Percentiles rank a stretch among this genome's conserved stretches.
Evolutionary conservation across 2,888 invertebrate genomes (phyloP).

Genomic region (Agonopterix arenella): DNA sequence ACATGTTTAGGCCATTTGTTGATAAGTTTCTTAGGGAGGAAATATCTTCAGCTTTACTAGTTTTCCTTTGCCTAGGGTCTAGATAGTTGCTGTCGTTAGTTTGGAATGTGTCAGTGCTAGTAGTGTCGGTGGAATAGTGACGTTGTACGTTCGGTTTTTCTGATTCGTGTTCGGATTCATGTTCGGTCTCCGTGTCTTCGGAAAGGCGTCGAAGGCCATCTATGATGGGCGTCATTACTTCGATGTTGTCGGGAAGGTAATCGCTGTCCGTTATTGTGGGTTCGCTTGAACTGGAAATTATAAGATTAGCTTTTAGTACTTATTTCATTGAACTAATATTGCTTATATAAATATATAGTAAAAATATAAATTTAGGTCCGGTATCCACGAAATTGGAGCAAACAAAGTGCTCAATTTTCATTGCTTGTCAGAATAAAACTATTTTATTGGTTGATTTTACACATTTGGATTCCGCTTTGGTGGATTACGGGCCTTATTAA

Average conservation of each 20-base stretch:
- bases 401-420: too few species aligned
- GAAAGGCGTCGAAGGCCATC: conserved; percentile 59
- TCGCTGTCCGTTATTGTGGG: conserved; percentile 59
- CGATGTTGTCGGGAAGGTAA: conserved; percentile 67
- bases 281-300: conserved; percentile 46
- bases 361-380: too few species aligned
- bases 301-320: background rate
- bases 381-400: too few species aligned
- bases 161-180: conserved; percentile 31
- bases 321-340: too few species aligned
- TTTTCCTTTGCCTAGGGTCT: conserved; percentile 36
- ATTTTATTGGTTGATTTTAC: too few species aligned
- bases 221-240: conserved; percentile 67
- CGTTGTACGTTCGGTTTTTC: conserved; percentile 19
- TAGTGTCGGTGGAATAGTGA: conserved; percentile 31
- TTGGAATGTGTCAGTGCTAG: conserved; percentile 50
- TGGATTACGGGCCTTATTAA: too few species aligned
- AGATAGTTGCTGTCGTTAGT: conserved; percentile 25
- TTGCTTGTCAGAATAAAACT: too few species aligned
- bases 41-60: conserved; percentile 56
- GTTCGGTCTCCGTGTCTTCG: conserved; percentile 33
- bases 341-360: too few species aligned
- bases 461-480: too few species aligned
- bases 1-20: conserved; percentile 68
- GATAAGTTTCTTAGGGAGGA: conserved; percentile 62